Evolutionary conservation across 2,888 invertebrate species (phyloP).

Genomic region (Carcina quercana): DNA sequence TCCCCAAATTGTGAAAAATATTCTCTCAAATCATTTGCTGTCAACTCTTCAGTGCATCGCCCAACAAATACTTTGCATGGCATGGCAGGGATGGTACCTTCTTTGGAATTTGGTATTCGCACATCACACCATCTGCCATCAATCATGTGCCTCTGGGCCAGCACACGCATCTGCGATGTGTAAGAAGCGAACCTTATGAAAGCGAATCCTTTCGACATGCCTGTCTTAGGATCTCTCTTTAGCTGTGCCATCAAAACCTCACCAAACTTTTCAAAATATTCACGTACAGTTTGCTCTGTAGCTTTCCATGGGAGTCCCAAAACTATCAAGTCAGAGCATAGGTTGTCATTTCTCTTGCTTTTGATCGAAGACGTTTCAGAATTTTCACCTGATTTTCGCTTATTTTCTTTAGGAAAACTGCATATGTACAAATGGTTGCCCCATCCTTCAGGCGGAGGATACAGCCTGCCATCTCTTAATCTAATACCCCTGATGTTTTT

Average conservation of each 20-base stretch:
- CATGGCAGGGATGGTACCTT: constrained; percentile 81
- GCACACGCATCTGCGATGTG: constrained; percentile 94
- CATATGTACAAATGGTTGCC: constrained; percentile 84
- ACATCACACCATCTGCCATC: constrained; percentile 99
- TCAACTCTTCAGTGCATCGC: constrained; percentile 87
- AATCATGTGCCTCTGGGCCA: constrained; percentile 96
- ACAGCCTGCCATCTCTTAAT: constrained; percentile 92
- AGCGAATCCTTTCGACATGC: constrained; percentile 98
- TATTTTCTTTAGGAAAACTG: constrained; percentile 93
- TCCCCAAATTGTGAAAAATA: constrained; percentile 88
- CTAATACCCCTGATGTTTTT: constrained; percentile 92
- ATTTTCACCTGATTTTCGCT: constrained; percentile 94
- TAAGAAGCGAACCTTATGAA: constrained; percentile 97
- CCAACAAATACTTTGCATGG: constrained; percentile 91
- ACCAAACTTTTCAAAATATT: constrained; percentile 98
- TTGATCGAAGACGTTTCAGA: constrained; percentile 89
- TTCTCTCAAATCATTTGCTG: constrained; percentile 84
- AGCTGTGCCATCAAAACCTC: constrained; percentile 98
- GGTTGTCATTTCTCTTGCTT: constrained; percentile 94
- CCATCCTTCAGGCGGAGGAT: constrained; percentile 94
- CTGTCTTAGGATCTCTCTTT: constrained; percentile 92
- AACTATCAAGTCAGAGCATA: constrained; percentile 98
- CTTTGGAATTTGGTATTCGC: constrained; percentile 96
- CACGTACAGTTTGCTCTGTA: constrained; percentile 94
- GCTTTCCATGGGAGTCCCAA: constrained; percentile 98